Evolutionary conservation across 2,797 vertebrate genomes (phyloP), one percentile per base, ranked within the genome.

Genomic region (Ibycter americanus): DNA sequence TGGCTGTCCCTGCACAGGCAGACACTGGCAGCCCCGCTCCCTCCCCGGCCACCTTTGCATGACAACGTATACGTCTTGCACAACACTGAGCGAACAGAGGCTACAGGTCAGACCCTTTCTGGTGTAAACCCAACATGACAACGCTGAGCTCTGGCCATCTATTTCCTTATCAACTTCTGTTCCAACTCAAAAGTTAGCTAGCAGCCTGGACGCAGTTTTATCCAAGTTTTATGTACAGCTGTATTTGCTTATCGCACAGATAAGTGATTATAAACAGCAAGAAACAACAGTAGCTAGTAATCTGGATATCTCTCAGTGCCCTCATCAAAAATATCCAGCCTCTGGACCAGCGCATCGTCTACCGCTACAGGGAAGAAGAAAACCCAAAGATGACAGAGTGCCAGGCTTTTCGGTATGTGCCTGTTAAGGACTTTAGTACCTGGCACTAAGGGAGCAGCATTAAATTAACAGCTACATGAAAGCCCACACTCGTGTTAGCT

Each of bases 1-100:
- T 6, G 58, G 62, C 36, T 38, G 85, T 72, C 36, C 62, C 63
- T 4, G 36, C 32, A 8, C 4, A 0, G 0, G 16, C 23, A 44
- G 38, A 29, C 12, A 10, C 63, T 4, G 5, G 18, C 2, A 0
- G 59, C 32, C 32, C 1, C 13, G 7, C 15, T 0, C 1, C 1
- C 25, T n/a, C 12, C 32, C 61, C 9, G 7, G 22, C 49, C 71
- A 12, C 15, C 54, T 14, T 15, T 29, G 1, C 6, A 10, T 5
- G 74, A 58, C 10, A 5, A 27, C 44, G 1, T 4, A 6, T 2
- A 34, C 47, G 4, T 2, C 59, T 51, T 22, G 76, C 34, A 49
- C 8, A 2, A 56, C 8, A 2, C 51, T 0, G 12, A 16, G 10
- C 0, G 12, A 89, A 40, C 26, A 16, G 12, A 36, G 54, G 20